phyloP scores from a whole-genome alignment of 2,797 vertebrate species.

The Chloroceryle amazona region DNA sequence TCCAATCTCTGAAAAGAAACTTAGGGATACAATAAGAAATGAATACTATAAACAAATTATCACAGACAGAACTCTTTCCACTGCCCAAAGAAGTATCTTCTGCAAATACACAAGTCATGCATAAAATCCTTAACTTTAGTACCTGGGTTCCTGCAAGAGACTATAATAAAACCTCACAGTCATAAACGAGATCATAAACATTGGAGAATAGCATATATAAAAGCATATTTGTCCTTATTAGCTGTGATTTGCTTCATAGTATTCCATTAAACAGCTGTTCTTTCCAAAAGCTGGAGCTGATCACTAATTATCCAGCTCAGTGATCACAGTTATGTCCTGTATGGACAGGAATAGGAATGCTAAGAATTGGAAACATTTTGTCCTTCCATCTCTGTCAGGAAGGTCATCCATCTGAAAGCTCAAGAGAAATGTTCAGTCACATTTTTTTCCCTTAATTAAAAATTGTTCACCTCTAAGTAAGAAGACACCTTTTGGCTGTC shows the following conservation, averaged over 20 bases:
- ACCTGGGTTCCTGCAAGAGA: neutral
- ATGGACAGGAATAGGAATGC: neutral
- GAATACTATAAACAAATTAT: fast-evolving
- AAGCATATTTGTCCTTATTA: neutral
- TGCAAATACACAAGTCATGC: neutral
- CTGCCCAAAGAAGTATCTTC: neutral
- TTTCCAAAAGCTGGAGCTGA: neutral
- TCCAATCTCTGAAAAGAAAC: neutral
- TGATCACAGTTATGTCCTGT: slow-evolving; percentile 10
- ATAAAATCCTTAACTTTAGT: neutral
- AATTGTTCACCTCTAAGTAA: neutral
- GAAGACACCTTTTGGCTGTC: neutral
- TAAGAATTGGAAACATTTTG: neutral
- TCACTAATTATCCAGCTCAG: slow-evolving; percentile 52
- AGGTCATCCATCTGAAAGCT: slow-evolving; percentile 27
- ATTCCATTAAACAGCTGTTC: slow-evolving; percentile 1
- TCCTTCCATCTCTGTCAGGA: slow-evolving; percentile 25
- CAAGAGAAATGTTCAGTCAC: neutral
- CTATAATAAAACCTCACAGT: neutral
- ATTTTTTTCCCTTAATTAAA: slow-evolving; percentile 50
- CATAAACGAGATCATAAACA: neutral
- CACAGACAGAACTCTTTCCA: neutral
- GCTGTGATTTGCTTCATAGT: neutral
- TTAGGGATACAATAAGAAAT: neutral
- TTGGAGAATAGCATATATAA: neutral